phyloP scores from a whole-genome alignment of 2,888 invertebrate species.

The Megaustenia siamemsis region DNA sequence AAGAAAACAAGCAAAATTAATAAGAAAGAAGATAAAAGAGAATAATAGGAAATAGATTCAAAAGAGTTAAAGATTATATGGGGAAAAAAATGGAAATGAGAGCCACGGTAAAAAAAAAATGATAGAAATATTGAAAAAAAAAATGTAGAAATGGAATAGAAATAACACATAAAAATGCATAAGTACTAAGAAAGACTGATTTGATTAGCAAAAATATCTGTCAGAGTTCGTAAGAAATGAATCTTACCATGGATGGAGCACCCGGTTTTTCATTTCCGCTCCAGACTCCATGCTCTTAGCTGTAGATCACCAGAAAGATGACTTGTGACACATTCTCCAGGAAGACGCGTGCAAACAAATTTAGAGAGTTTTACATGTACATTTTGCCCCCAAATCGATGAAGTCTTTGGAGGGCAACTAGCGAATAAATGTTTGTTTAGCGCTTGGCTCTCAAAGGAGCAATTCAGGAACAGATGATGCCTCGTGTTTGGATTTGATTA shows the following conservation, averaged over 20 bases:
- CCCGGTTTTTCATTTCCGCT: constrained; percentile 6
- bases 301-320: constrained; percentile 7
- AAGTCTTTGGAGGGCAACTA: constrained; percentile 26
- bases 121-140: not conserved
- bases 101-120: not conserved
- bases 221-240: not conserved
- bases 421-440: constrained; percentile 40
- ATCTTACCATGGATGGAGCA: not conserved
- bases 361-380: constrained; percentile 40
- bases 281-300: not conserved
- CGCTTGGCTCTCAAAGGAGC: constrained; percentile 39
- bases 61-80: not conserved
- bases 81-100: not conserved
- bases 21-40: too few relatives aligned
- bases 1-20: too few relatives aligned
- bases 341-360: constrained; percentile 24
- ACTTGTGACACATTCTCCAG: constrained; percentile 21
- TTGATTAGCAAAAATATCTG: not conserved
- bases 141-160: not conserved
- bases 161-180: not conserved
- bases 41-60: too few relatives aligned
- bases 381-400: constrained; percentile 37
- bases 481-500: constrained; percentile 51
- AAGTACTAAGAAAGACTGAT: not conserved
- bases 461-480: constrained; percentile 47